Conservation (phyloP, 2,888 invertebrate species). For the Pandemis corylana region DNA sequence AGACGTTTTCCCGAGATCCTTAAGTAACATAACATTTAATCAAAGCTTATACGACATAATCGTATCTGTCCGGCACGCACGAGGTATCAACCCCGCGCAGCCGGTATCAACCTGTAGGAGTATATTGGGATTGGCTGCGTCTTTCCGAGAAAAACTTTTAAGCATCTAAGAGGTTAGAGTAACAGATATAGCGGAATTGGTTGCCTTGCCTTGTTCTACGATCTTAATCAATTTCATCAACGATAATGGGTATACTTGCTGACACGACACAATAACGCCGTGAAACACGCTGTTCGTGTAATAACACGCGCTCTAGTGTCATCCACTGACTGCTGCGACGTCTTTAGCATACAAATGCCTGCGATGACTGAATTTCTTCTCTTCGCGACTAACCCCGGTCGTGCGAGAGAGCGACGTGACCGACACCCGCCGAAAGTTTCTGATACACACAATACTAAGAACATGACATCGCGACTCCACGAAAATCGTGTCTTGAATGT, state of each 20-base stretch:
- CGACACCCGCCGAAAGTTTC: conserved; percentile 45
- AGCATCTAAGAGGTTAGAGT: too few relatives aligned
- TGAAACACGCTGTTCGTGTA: conserved; percentile 17
- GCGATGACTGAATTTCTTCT: conserved; percentile 32
- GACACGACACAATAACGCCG: conserved; percentile 20
- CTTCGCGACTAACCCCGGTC: conserved; percentile 31
- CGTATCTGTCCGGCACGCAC: too few relatives aligned
- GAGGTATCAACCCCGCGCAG: too few relatives aligned
- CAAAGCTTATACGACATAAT: too few relatives aligned
- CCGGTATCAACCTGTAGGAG: too few relatives aligned
- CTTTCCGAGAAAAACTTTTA: too few relatives aligned
- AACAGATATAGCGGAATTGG: too few relatives aligned
- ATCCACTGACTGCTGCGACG: conserved; percentile 26
- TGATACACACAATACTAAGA: conserved; percentile 45
- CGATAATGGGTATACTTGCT: neutral
- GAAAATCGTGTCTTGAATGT: conserved; percentile 49
- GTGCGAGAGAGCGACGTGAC: conserved; percentile 48
- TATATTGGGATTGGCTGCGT: too few relatives aligned
- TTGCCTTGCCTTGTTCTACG: neutral
- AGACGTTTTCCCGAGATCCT: too few relatives aligned
- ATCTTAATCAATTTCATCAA: neutral
- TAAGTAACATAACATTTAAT: too few relatives aligned
- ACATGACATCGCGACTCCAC: conserved; percentile 54
- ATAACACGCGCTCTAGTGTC: conserved; percentile 28
- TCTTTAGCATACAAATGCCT: conserved; percentile 49